Percentiles rank a stretch among this genome's conserved stretches.
Evolutionary conservation across 2,113 vertebrate species (phyloP).

Genomic region (Alouatta palliata): DNA sequence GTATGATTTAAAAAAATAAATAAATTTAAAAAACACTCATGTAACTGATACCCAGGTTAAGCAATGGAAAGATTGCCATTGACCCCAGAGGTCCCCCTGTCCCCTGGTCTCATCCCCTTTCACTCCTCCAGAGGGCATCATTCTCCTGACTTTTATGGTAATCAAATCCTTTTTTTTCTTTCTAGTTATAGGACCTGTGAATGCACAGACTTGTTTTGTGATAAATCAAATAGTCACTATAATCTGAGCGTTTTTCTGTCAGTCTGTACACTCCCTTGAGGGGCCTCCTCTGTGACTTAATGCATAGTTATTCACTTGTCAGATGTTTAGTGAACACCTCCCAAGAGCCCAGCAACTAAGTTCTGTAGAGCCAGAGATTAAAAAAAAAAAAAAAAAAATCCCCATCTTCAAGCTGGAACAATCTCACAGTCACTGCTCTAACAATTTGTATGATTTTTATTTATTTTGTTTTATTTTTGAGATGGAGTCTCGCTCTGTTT

Average conservation of each 20-base stretch:
- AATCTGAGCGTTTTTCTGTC: background rate
- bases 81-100: background rate
- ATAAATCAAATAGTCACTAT: background rate
- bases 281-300: background rate
- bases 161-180: background rate
- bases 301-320: background rate
- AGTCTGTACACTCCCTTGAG: background rate
- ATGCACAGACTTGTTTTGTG: background rate
- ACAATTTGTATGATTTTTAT: conserved; percentile 2
- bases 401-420: background rate
- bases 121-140: background rate
- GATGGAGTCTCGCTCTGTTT: too few species aligned
- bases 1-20: too few species aligned
- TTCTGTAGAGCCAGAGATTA: background rate
- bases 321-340: conserved; percentile 26
- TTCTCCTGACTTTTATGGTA: background rate
- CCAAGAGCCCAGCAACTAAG: background rate
- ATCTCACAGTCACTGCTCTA: background rate
- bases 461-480: too few species aligned
- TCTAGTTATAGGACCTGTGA: background rate
- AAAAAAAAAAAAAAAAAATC: background rate
- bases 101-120: background rate
- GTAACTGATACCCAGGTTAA: background rate
- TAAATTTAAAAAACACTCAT: too few species aligned
- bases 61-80: background rate